Conservation (phyloP, 2,113 vertebrate species). For the Argyrosomus japonicus region DNA sequence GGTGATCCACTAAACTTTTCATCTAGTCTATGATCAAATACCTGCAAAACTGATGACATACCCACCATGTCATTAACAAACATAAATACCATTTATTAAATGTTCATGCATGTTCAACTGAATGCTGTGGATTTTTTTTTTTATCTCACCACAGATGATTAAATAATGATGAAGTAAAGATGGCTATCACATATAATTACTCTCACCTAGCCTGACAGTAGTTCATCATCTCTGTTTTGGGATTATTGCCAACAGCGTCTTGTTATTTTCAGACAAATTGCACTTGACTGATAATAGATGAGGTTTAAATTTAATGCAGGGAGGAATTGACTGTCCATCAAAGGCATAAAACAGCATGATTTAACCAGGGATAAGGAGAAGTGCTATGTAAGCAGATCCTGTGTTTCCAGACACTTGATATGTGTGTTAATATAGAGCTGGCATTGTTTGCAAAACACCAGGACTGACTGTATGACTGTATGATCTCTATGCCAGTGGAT, state of each 20-base stretch:
- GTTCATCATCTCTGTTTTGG: slow-evolving; percentile 38
- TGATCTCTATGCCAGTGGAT: slow-evolving; percentile 63
- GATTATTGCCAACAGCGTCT: slow-evolving; percentile 10
- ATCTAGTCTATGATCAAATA: neutral
- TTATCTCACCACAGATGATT: neutral
- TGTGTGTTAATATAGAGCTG: slow-evolving; percentile 53
- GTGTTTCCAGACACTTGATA: slow-evolving; percentile 61
- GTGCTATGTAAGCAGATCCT: slow-evolving; percentile 46
- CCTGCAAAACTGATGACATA: neutral
- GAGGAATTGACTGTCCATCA: slow-evolving; percentile 45
- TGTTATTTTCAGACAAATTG: slow-evolving; percentile 58
- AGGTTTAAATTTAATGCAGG: slow-evolving; percentile 41
- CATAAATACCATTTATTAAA: neutral
- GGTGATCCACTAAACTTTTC: neutral
- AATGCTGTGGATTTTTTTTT: neutral
- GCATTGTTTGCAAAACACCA: slow-evolving; percentile 60
- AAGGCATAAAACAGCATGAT: slow-evolving; percentile 33
- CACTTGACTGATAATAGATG: slow-evolving; percentile 36
- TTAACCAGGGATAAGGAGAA: slow-evolving; percentile 40
- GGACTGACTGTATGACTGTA: slow-evolving; percentile 30
- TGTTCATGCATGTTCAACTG: neutral
- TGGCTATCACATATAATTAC: slow-evolving; percentile 24
- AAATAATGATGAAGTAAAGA: slow-evolving; percentile 9
- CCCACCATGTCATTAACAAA: too few species aligned
- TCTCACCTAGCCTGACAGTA: slow-evolving; percentile 28